Percentiles rank a stretch among this genome's conserved stretches.
Evolutionary conservation across 2,113 vertebrate genomes (phyloP).

Genomic region (Chascanopsetta lugubris): DNA sequence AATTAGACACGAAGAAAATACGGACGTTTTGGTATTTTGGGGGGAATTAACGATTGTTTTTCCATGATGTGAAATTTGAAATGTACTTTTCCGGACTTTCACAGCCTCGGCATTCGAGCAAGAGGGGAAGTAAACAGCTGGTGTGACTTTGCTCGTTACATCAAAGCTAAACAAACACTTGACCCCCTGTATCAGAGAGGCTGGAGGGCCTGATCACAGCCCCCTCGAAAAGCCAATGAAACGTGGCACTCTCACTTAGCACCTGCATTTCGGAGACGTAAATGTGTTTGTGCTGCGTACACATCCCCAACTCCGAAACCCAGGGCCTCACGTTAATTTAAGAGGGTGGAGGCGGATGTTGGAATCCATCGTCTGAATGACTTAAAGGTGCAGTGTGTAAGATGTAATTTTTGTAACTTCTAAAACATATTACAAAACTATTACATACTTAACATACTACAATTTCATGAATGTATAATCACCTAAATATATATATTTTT

Average conservation of each 20-base stretch:
- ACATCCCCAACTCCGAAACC: constrained; percentile 21
- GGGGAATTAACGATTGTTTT: constrained; percentile 3
- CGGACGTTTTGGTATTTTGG: constrained; percentile 25
- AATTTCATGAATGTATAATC: too few relatives aligned
- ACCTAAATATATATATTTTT: too few relatives aligned
- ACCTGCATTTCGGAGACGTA: constrained; percentile 31
- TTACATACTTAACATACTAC: too few relatives aligned
- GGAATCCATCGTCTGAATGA: background rate
- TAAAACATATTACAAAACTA: too few relatives aligned
- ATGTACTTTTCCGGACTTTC: background rate
- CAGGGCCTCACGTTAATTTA: background rate
- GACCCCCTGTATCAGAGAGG: constrained; percentile 16
- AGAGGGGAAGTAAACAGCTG: background rate
- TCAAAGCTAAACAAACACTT: constrained; percentile 46
- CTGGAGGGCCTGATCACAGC: constrained; percentile 29
- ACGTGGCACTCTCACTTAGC: constrained; percentile 55
- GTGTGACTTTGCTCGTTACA: background rate
- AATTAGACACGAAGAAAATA: constrained; percentile 60
- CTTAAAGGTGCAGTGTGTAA: too few relatives aligned
- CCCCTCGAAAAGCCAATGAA: constrained; percentile 28
- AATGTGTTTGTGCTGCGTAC: constrained; percentile 50
- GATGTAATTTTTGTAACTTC: too few relatives aligned
- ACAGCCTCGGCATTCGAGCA: background rate
- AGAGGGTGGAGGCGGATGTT: constrained; percentile 7
- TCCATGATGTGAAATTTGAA: background rate